These are phyloP conservation scores for Cotesia congregata DNA, from an alignment of 2,888 invertebrate genomes.

Conservation along the genomic window DNA sequence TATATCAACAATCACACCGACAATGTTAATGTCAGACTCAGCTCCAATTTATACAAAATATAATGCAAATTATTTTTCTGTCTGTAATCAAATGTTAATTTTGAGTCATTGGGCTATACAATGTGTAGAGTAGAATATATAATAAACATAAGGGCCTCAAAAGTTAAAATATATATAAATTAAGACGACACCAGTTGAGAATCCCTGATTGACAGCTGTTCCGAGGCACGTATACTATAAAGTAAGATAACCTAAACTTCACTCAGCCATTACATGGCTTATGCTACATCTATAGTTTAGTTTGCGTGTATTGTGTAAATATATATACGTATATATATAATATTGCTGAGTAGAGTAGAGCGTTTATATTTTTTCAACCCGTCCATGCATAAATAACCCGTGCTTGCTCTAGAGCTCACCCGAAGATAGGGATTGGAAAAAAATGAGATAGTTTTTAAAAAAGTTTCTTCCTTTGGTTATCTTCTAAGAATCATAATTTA, in stretches of 20 bases:
- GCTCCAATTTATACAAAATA: too few relatives aligned
- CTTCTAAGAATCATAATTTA: slow-evolving; percentile 60
- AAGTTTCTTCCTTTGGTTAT: slow-evolving; percentile 62
- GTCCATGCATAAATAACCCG: slow-evolving; percentile 64
- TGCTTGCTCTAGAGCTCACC: slow-evolving; percentile 31
- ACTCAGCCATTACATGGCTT: slow-evolving; percentile 44
- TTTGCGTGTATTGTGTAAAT: slow-evolving; percentile 57
- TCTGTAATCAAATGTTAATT: background rate
- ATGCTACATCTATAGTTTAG: slow-evolving; percentile 32
- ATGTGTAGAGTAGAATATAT: too few relatives aligned
- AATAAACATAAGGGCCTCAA: background rate
- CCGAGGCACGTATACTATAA: slow-evolving; percentile 50
- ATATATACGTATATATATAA: too few relatives aligned
- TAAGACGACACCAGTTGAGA: slow-evolving; percentile 56
- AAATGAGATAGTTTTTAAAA: slow-evolving; percentile 21
- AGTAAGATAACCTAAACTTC: slow-evolving; percentile 63
- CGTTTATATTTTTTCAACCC: slow-evolving; percentile 60
- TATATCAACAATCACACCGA: too few relatives aligned
- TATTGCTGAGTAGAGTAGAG: slow-evolving; percentile 54
- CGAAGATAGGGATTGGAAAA: slow-evolving; percentile 34
- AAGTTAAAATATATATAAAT: slow-evolving; percentile 7
- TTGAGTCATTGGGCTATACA: too few relatives aligned
- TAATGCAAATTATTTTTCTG: background rate
- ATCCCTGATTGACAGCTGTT: slow-evolving; percentile 68
- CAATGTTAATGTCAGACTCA: too few relatives aligned